Evolutionary conservation across 2,113 vertebrate species (phyloP).

Genomic region (Rousettus leschenaultii): DNA sequence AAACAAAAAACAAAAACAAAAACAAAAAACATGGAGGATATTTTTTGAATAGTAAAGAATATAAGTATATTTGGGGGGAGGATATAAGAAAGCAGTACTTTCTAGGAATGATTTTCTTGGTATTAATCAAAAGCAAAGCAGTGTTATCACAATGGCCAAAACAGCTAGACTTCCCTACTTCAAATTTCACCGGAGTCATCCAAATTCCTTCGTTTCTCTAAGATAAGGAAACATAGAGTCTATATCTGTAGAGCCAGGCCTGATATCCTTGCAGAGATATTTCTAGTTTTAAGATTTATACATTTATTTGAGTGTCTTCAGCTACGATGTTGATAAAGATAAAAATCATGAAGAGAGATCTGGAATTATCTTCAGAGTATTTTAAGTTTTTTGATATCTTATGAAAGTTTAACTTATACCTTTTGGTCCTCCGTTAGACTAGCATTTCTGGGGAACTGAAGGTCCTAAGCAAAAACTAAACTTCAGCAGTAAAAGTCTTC

Average conservation of each 20-base stretch:
- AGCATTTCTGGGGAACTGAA: not conserved
- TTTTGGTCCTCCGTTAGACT: not conserved
- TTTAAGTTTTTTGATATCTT: slow-evolving; percentile 5
- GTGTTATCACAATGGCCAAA: not conserved
- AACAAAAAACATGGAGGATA: not conserved
- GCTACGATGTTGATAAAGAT: not conserved
- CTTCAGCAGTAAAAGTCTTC: not conserved
- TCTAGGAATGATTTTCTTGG: not conserved
- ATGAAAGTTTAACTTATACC: not conserved
- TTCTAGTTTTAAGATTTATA: not conserved
- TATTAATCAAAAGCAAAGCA: not conserved
- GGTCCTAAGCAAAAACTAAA: not conserved
- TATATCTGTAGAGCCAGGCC: not conserved
- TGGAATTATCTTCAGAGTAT: slow-evolving; percentile 23
- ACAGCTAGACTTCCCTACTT: not conserved
- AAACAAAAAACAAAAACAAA: not conserved
- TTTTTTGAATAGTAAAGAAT: not conserved
- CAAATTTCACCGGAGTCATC: not conserved
- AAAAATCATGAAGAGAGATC: slow-evolving; percentile 1
- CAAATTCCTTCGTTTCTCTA: not conserved
- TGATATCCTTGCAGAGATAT: not conserved
- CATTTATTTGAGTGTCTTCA: slow-evolving; percentile 10
- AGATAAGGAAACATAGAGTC: not conserved
- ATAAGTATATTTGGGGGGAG: not conserved
- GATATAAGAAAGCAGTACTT: not conserved